Evolutionary conservation across 1,140 invertebrate species (phyloP), one percentile per base, ranked within the genome.

Genomic region (Bombus polaris): DNA sequence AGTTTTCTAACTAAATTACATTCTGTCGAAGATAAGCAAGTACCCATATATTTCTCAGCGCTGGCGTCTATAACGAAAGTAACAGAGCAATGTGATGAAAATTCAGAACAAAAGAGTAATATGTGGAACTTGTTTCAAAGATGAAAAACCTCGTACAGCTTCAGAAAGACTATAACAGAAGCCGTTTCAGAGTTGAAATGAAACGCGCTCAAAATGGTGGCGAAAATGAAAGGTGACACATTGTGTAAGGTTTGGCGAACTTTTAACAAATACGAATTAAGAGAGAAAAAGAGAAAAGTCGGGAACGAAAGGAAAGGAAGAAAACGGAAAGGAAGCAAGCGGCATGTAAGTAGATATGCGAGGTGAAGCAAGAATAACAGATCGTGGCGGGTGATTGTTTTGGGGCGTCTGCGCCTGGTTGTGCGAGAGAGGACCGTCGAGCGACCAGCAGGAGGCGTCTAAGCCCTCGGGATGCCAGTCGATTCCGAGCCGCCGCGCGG

Each of bases 401-500:
- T 93, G 85, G 78, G 89, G 92, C 92, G 93, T 94, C 92, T 94
- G 93, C 93, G 94, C 93, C 91, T 87, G 83, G 88, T 90, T 79
- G 74, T 90, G 90, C 76, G 47, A 86, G 87, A 90, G 89, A 91
- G 86, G 74, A 93, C 74, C 83, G 88, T 81, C 88, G 88, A 89
- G 86, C 91, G 90, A 91, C 92, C 92, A 92, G 87, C 89, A 92
- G 92, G 90, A 93, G 90, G 92, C 92, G 90, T 90, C 90, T 92
- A 90, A 91, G 87, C 88, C 85, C 87, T 92, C 90, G 83, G 87
- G 90, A 91, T 87, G 91, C 76, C 93, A 95, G 94, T 95, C 91
- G 94, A 92, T 92, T 94, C 91, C 94, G 94, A 95, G 87, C 94
- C 93, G 92, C 90, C 93, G 94, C 91, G 92, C 92, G 92, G 94